phyloP scores from a whole-genome alignment of 1,140 invertebrate species.

The Coenobita brevimanus region DNA sequence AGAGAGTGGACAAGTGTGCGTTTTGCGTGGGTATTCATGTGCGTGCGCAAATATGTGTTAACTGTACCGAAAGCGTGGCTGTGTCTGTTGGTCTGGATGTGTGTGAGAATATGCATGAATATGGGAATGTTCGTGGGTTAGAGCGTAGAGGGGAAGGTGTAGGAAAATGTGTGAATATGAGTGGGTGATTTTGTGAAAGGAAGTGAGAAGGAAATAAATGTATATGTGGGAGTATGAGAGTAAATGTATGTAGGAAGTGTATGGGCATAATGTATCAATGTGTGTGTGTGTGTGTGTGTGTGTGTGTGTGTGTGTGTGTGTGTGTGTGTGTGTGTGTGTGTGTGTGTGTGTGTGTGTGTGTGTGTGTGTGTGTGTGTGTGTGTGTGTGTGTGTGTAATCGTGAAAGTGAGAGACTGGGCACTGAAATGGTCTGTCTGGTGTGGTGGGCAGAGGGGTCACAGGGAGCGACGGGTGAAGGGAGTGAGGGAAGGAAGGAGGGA shows the following conservation, averaged over 20 bases:
- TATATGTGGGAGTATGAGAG: not conserved
- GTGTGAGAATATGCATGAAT: not conserved
- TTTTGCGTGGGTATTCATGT: too few relatives aligned
- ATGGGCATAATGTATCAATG: not conserved
- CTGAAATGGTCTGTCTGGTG: not conserved
- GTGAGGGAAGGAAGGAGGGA: not conserved
- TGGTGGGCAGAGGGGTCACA: not conserved
- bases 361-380: not conserved
- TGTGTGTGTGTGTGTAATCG: too few relatives aligned
- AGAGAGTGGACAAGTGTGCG: too few relatives aligned
- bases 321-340: not conserved
- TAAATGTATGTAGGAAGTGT: not conserved
- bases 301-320: not conserved
- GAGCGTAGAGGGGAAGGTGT: not conserved
- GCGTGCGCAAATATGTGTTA: too few relatives aligned
- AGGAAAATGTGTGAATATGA: not conserved
- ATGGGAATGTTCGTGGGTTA: not conserved
- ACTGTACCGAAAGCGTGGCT: too few relatives aligned
- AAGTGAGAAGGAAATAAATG: not conserved
- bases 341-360: conserved; percentile 25
- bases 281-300: not conserved
- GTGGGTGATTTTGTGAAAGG: not conserved
- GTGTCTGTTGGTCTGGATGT: not conserved
- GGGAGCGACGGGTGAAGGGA: not conserved
- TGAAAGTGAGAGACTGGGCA: not conserved